These are phyloP conservation scores for Labrus mixtus DNA, from an alignment of 2,113 vertebrate genomes.

Conservation along the genomic window DNA sequence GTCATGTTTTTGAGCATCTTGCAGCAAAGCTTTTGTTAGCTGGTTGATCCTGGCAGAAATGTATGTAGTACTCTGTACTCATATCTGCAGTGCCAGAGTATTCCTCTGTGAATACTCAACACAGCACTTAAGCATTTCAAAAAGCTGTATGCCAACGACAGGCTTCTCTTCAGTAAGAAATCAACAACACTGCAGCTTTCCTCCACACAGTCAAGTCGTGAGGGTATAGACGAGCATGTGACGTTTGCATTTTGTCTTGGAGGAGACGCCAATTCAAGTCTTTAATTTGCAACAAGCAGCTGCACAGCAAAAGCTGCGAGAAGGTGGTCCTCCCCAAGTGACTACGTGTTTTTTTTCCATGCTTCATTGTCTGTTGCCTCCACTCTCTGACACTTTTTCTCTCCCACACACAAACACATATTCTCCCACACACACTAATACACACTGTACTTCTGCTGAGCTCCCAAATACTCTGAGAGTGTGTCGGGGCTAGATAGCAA, in stretches of 20 bases:
- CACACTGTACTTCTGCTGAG: conserved; percentile 45
- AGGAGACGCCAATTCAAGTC: conserved; percentile 20
- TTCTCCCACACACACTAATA: conserved; percentile 19
- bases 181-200: neutral
- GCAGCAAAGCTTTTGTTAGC: conserved; percentile 32
- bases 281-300: conserved; percentile 45
- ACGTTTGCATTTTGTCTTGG: conserved; percentile 7
- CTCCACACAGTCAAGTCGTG: neutral
- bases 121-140: conserved; percentile 28
- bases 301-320: conserved; percentile 17
- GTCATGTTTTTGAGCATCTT: conserved; percentile 4
- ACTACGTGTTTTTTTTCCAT: conserved; percentile 41
- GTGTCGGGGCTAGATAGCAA: conserved; percentile 60
- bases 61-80: neutral
- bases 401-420: conserved; percentile 9
- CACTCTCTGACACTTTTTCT: conserved; percentile 16
- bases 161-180: conserved; percentile 23
- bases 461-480: conserved; percentile 58
- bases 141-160: conserved; percentile 19
- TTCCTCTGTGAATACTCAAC: conserved; percentile 35
- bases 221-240: neutral
- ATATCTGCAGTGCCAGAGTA: conserved; percentile 24
- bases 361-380: conserved; percentile 49
- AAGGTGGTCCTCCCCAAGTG: conserved; percentile 41
- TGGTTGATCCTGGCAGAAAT: conserved; percentile 37